Evolutionary conservation across 2,113 vertebrate species (phyloP), one percentile per base, ranked within the genome.

Genomic region (Etheostoma spectabile): DNA sequence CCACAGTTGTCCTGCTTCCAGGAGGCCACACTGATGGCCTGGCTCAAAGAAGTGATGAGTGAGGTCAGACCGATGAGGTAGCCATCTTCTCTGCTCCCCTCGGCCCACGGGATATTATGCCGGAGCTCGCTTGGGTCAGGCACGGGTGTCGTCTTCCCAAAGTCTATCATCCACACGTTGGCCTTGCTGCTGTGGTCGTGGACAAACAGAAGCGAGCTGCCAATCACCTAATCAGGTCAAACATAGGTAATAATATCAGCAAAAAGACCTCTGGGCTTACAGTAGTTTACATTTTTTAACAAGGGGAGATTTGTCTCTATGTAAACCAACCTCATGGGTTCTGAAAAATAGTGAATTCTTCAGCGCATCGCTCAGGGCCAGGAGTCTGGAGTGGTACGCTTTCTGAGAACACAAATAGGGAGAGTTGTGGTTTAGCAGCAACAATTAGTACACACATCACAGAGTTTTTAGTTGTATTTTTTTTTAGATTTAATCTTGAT

Each of bases 151-250:
- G 95, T 96, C 87, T 96, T 96, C 19, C 95, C 96, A 56, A 96
- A 96, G 88, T 96, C 96, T 71, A 96, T 96, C 96, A 96, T 96
- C 96, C 96, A 96, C 65, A 96, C 92, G 5, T 82, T 96, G 88
- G 94, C 94, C 75, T 90, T 94, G 74, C 82, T 88, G 35, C 75
- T 92, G 53, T 88, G 83, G 90, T 96, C 94, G 1, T 96, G 95
- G 70, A 96, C 91, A 46, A 96, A 96, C 55, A 96, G 95, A 27
- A 96, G 94, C 8, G 95, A 96, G 86, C 95, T 95, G 69, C 95
- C 95, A 61, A 96, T 96, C 68, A 96, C 84, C 96, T 96, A 86
- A 81, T 38, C 3, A 46, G 55, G 35, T 27, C 53, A 86, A 68
- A 86, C 11, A 70, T 30, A 71, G 3, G 60, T 6, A 21, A 62